phyloP scores from a whole-genome alignment of 2,113 vertebrate genomes.

The Chrysemys picta region DNA sequence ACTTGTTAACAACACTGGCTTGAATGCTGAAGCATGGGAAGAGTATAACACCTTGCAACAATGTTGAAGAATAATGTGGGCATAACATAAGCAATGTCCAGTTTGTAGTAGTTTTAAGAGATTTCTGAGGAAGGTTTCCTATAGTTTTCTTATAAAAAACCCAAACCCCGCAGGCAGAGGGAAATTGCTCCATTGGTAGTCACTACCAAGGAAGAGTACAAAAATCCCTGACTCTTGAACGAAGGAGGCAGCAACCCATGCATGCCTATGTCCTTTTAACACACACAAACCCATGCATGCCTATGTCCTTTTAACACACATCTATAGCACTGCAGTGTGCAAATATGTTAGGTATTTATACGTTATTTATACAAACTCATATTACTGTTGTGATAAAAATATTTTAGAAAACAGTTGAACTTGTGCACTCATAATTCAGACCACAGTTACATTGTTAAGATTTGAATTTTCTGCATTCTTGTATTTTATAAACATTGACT shows the following conservation, averaged over 20 bases:
- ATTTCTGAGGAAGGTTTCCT: constrained; percentile 53
- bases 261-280: not conserved
- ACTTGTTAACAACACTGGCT: not conserved
- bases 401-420: constrained; percentile 54
- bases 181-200: constrained; percentile 43
- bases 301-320: not conserved
- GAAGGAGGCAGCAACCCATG: constrained; percentile 35
- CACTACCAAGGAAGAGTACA: not conserved
- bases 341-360: constrained; percentile 46
- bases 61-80: not conserved
- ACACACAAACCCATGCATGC: constrained; percentile 35
- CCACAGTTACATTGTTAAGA: constrained; percentile 5
- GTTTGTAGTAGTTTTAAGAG: constrained; percentile 9
- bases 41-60: not conserved
- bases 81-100: constrained; percentile 10
- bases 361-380: constrained; percentile 55
- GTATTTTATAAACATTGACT: constrained; percentile 35
- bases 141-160: not conserved
- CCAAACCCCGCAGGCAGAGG: not conserved
- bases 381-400: constrained; percentile 19
- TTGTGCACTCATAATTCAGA: constrained; percentile 25
- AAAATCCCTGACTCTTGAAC: not conserved
- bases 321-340: constrained; percentile 19
- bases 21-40: not conserved
- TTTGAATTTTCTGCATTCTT: constrained; percentile 56